Conservation (phyloP, 2,113 vertebrate genomes). For the Capricornis sumatraensis region DNA sequence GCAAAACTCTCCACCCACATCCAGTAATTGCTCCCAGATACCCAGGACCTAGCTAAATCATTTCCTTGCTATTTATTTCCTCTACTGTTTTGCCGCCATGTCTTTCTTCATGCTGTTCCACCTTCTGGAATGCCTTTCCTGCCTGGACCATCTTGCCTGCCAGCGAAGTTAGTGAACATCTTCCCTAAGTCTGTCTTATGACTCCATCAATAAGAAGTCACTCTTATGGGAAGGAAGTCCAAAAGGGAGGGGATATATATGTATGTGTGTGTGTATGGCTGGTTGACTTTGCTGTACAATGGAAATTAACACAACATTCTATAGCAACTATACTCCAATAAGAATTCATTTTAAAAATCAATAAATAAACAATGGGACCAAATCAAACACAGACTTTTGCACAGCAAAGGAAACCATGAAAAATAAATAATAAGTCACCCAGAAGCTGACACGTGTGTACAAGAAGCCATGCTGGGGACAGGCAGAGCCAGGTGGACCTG, state of each 20-base stretch:
- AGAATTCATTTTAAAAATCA: background rate
- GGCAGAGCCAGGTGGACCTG: background rate
- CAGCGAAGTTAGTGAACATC: background rate
- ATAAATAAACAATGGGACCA: background rate
- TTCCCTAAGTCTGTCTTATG: background rate
- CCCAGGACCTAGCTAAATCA: background rate
- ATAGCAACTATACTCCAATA: background rate
- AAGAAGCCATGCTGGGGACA: background rate
- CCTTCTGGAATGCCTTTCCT: background rate
- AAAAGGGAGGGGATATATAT: background rate
- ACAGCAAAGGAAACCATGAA: background rate
- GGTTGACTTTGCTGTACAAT: background rate
- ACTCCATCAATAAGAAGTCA: background rate
- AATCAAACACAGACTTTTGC: background rate
- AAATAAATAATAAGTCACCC: background rate
- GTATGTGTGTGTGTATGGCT: background rate
- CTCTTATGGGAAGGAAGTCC: background rate
- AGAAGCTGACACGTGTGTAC: background rate
- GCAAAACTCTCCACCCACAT: background rate
- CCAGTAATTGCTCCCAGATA: no score
- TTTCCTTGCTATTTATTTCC: background rate
- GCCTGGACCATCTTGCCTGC: no score
- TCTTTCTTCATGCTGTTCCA: background rate
- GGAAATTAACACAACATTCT: background rate
- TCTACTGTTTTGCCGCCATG: background rate